Evolutionary conservation across 64 coral and sea anemone genomes (phyloP).

Genomic region (Montipora capricornis): DNA sequence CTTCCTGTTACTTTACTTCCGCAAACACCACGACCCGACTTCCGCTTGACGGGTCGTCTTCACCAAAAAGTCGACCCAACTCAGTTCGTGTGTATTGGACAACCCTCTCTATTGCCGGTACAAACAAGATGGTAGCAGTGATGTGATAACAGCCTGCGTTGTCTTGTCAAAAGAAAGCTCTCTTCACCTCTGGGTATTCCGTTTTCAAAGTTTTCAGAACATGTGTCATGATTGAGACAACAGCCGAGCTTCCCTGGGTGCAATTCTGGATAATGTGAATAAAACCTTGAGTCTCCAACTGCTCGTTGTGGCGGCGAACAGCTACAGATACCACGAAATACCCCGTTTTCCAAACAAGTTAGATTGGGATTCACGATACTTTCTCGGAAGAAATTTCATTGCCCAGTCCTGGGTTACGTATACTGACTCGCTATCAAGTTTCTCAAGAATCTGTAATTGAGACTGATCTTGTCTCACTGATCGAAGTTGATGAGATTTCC

Average conservation of each 20-base stretch:
- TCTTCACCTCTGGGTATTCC: too few species aligned
- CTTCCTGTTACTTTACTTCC: too few species aligned
- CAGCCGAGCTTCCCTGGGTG: slow-evolving; percentile 46
- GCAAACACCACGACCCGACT: too few species aligned
- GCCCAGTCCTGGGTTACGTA: neutral
- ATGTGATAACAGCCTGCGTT: too few species aligned
- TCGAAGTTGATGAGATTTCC: slow-evolving; percentile 7
- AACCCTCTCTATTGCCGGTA: too few species aligned
- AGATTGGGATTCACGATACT: neutral
- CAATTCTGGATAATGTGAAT: slow-evolving; percentile 41
- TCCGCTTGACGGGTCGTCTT: too few species aligned
- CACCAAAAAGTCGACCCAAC: too few species aligned
- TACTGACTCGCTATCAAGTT: neutral
- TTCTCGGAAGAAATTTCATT: neutral
- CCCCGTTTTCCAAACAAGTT: slow-evolving; percentile 24
- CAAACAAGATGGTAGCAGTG: too few species aligned
- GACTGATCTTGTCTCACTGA: slow-evolving; percentile 30
- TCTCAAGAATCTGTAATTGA: neutral
- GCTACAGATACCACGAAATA: slow-evolving; percentile 51
- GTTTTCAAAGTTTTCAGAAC: too few species aligned
- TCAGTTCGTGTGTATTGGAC: too few species aligned
- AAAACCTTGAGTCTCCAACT: slow-evolving; percentile 33
- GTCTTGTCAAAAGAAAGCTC: too few species aligned
- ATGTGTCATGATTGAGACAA: neutral
- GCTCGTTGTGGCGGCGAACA: neutral